These are phyloP conservation scores for Myanophis thanlyinensis DNA, from an alignment of 2,113 vertebrate species.

Conservation along the genomic window DNA sequence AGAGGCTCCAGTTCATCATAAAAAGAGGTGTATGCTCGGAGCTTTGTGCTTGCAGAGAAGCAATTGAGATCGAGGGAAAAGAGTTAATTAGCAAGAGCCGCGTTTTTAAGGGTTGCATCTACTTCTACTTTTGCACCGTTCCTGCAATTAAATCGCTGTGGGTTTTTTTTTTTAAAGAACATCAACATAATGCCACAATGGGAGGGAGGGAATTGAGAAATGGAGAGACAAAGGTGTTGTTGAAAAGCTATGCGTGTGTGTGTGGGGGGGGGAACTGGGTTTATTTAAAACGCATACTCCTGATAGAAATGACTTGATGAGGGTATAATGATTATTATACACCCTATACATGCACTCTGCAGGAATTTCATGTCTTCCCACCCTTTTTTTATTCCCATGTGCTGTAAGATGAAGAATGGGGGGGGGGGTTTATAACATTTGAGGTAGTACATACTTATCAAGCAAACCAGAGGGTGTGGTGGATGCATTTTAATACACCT, in stretches of 20 bases:
- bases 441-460: slow-evolving; percentile 39
- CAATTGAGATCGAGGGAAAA: slow-evolving; percentile 65
- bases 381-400: slow-evolving; percentile 9
- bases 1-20: slow-evolving; percentile 84
- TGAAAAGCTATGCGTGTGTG: neutral
- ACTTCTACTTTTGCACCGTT: slow-evolving; percentile 53
- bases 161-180: neutral
- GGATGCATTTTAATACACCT: slow-evolving; percentile 42
- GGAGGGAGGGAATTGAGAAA: neutral
- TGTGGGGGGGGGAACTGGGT: slow-evolving; percentile 24
- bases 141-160: slow-evolving; percentile 3
- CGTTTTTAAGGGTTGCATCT: slow-evolving; percentile 46
- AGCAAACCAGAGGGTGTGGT: slow-evolving; percentile 26
- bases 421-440: neutral
- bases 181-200: neutral
- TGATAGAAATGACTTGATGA: slow-evolving; percentile 31
- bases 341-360: slow-evolving; percentile 33
- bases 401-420: neutral
- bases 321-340: neutral
- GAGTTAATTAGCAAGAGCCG: slow-evolving; percentile 68
- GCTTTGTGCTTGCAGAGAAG: slow-evolving; percentile 75
- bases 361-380: slow-evolving; percentile 12
- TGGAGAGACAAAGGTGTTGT: slow-evolving; percentile 14
- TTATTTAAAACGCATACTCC: slow-evolving; percentile 27
- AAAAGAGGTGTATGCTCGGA: slow-evolving; percentile 82